phyloP scores from a whole-genome alignment of 2,888 invertebrate genomes.

The Machimus atricapillus region DNA sequence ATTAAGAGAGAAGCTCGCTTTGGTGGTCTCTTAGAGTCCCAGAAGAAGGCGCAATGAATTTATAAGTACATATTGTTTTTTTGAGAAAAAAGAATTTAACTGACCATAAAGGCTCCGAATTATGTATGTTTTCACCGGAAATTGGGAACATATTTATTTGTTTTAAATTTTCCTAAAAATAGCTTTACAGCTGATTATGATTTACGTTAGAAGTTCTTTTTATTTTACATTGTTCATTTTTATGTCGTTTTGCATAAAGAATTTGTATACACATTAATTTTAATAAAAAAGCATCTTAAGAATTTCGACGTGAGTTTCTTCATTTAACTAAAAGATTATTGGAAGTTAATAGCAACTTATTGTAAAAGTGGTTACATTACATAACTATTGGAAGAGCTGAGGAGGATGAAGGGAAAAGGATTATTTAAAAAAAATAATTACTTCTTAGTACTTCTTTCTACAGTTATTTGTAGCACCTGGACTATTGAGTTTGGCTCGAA shows the following conservation, averaged over 20 bases:
- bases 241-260: background rate
- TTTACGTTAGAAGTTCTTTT: background rate
- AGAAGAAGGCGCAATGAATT: slow-evolving; percentile 19
- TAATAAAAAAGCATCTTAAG: background rate
- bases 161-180: background rate
- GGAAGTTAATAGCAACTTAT: background rate
- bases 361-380: no score
- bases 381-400: no score
- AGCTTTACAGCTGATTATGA: background rate
- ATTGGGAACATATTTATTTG: background rate
- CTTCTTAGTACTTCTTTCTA: background rate
- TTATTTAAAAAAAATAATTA: no score
- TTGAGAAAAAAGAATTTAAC: background rate
- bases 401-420: no score
- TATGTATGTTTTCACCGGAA: background rate
- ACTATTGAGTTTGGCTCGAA: no score
- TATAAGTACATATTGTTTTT: background rate
- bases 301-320: background rate
- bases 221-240: background rate
- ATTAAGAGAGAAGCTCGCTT: background rate
- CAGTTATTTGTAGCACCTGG: background rate
- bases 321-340: background rate
- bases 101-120: background rate
- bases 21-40: slow-evolving; percentile 19
- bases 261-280: background rate